Evolutionary conservation across 2,797 vertebrate species (phyloP).

Genomic region (Clarias pachynema): DNA sequence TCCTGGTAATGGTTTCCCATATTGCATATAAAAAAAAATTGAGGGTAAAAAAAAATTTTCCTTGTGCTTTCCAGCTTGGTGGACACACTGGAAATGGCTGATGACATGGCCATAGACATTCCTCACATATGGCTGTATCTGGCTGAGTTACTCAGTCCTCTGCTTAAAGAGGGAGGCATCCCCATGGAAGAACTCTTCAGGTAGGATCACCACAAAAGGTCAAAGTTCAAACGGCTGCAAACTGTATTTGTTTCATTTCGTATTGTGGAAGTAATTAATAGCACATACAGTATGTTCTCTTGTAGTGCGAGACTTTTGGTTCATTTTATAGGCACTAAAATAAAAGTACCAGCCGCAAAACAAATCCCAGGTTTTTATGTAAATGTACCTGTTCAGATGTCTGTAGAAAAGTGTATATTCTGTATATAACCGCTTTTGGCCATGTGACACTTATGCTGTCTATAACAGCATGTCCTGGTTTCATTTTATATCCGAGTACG

Average conservation of each 20-base stretch:
- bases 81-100: conserved; percentile 90
- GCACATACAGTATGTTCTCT: background rate
- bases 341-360: background rate
- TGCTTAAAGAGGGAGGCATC: conserved; percentile 93
- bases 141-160: conserved; percentile 89
- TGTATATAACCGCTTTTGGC: too few species aligned
- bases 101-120: conserved; percentile 98
- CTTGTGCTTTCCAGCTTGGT: conserved; percentile 75
- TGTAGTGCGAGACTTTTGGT: background rate
- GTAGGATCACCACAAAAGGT: conserved; percentile 66
- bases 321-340: background rate
- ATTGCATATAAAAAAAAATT: background rate
- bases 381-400: background rate
- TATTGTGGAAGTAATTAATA: background rate
- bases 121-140: conserved; percentile 98
- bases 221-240: background rate
- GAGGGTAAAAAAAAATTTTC: background rate
- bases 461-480: too few species aligned
- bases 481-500: background rate
- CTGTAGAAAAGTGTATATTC: too few species aligned
- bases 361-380: background rate
- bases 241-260: background rate
- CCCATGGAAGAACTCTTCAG: conserved; percentile 92
- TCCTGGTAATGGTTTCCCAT: background rate
- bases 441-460: background rate